Conservation (phyloP, 2,888 invertebrate species). For the Coenonympha glycerion region DNA sequence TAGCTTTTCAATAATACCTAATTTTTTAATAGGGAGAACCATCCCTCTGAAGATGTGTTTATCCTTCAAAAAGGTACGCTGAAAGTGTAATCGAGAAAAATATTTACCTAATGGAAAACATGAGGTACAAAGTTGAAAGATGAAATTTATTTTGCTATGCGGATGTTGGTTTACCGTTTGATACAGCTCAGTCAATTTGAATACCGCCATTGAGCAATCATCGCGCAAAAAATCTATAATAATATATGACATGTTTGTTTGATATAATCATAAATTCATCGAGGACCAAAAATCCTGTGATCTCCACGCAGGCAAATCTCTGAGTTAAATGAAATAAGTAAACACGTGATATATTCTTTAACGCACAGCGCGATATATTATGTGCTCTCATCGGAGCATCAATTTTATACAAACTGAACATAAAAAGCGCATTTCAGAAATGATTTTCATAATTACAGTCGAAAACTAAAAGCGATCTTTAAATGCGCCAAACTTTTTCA, state of each 20-base stretch:
- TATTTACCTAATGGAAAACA: neutral
- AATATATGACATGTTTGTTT: no score
- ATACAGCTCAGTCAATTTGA: constrained; percentile 29
- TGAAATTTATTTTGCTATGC: neutral
- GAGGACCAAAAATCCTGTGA: no score
- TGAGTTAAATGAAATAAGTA: neutral
- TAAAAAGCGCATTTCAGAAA: constrained; percentile 10
- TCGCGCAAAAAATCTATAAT: no score
- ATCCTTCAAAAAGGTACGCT: neutral
- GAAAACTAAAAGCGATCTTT: constrained; percentile 19
- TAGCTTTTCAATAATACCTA: neutral
- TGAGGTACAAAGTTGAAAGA: neutral
- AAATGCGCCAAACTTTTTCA: constrained; percentile 20
- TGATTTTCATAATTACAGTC: constrained; percentile 15
- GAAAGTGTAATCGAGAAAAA: neutral
- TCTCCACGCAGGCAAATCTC: no score
- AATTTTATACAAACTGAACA: constrained; percentile 2
- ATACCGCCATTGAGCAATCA: no score
- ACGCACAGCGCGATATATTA: no score
- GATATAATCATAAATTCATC: no score
- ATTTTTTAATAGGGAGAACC: neutral
- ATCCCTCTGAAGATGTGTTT: neutral
- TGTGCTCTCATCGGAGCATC: no score
- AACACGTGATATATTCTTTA: neutral
- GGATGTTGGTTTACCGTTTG: neutral